A percentile compares a stretch with the other conserved stretches of the same genome.
Conservation (phyloP, 2,797 vertebrate species). For the Carcharodon carcharias region DNA sequence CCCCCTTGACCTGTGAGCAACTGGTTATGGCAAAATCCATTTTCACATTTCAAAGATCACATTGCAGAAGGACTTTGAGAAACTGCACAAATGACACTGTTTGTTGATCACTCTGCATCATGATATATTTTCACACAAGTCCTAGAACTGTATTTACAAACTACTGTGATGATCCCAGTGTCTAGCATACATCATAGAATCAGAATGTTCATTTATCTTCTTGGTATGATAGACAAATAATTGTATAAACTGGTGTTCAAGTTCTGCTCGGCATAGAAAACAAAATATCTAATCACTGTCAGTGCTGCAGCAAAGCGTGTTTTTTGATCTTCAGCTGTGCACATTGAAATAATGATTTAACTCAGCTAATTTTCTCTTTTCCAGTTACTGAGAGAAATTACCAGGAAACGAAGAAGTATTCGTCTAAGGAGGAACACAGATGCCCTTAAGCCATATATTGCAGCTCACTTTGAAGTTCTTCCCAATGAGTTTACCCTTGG, state of each 20-base stretch:
- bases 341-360: neutral
- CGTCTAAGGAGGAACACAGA: conserved; percentile 82
- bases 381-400: conserved; percentile 93
- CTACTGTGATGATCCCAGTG: neutral
- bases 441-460: conserved; percentile 83
- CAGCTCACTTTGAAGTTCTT: conserved; percentile 87
- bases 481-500: conserved; percentile 91
- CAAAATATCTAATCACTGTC: neutral
- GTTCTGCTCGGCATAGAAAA: neutral
- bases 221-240: neutral
- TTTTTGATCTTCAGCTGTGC: neutral
- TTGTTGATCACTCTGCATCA: neutral
- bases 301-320: neutral
- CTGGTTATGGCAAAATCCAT: neutral
- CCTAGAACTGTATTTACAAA: neutral
- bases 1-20: neutral
- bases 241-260: neutral
- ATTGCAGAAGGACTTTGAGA: neutral
- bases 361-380: conserved; percentile 40
- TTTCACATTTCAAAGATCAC: neutral
- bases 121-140: neutral
- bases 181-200: neutral
- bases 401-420: conserved; percentile 81
- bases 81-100: neutral
- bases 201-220: neutral